Base-by-base conservation (phyloP, 2,888 invertebrate species). In the Nephrotoma guestfalica region DNA sequence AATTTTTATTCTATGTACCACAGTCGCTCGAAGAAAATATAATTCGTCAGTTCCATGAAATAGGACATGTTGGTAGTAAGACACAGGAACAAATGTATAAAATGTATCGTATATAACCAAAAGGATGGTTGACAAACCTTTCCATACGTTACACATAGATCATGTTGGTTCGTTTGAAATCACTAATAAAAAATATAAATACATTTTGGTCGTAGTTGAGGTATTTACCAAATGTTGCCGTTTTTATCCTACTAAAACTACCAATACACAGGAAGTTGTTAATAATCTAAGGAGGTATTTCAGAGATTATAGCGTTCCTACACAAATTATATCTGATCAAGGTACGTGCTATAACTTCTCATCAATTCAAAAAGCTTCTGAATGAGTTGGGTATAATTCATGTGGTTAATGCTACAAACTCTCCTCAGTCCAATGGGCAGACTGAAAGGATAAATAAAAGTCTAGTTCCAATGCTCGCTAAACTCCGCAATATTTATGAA, bases 161-260 rank as follows among this genome's bases (percentile, higher is more conserved):
- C 91, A 92, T 87, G 87, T 91, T 9, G 91, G 91, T 1, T 11
- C 45, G 11, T 47, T 47, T 47, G 45, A 47, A 9, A 11, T 9
- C 11, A 47, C 45, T 11, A 11, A 5, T 47, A 47, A 11, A 11
- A 47, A 47, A 47, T 47, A 7, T 47, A 47, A 47, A 47, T 47
- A 47, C 11, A 47, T 47, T 9, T 47, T 47, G 11, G 45, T 47
- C 45, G 11, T 90, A 4, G 89, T 91, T 0, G 90, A 91, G 87
- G 90, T 88, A 0, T 91, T 91, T 84, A 90, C 90, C 0, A 91
- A 91, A 87, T 90, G 89, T 87, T 87, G 89, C 0, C 88, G 90
- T 43, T 86, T 90, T 6, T 89, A 89, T 87, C 87, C 90, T 0
- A 89, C 90, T 4, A 88, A 87, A 84, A 88, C 88, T 85, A 90